phyloP scores from a whole-genome alignment of 2,888 invertebrate species.

The Pegoplata infirma region DNA sequence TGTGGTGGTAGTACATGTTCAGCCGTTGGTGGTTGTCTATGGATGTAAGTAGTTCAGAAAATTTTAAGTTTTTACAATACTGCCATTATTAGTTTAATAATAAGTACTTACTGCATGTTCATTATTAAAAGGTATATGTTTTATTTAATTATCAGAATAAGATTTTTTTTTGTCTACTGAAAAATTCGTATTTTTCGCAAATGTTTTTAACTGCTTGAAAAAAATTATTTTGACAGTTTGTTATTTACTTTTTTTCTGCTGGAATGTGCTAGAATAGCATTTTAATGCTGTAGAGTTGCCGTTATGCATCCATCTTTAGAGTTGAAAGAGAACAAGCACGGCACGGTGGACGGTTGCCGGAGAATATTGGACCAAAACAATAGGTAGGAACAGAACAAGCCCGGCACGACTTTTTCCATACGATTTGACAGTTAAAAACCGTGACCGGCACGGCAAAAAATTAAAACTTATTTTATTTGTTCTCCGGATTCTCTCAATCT shows the following conservation, averaged over 20 bases:
- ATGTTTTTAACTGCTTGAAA: conserved; percentile 8
- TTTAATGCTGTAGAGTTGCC: conserved; percentile 48
- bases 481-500: too few species aligned
- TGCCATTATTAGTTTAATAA: neutral
- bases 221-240: conserved; percentile 30
- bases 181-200: neutral
- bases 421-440: too few species aligned
- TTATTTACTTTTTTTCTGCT: conserved; percentile 28
- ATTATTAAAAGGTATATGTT: neutral
- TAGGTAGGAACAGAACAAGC: too few species aligned
- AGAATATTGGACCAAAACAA: too few species aligned
- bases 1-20: conserved; percentile 21
- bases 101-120: conserved; percentile 47
- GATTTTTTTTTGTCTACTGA: neutral
- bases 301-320: too few species aligned
- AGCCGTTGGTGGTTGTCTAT: conserved; percentile 10
- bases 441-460: too few species aligned
- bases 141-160: neutral
- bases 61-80: neutral
- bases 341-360: too few species aligned
- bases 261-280: conserved; percentile 43
- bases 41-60: neutral
- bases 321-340: too few species aligned
- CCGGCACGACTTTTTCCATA: too few species aligned
- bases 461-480: too few species aligned